Percentiles rank a stretch among this genome's conserved stretches.
These are phyloP conservation scores for Triplophysa tibetana DNA, from an alignment of 2,113 vertebrate species.

Conservation along the genomic window DNA sequence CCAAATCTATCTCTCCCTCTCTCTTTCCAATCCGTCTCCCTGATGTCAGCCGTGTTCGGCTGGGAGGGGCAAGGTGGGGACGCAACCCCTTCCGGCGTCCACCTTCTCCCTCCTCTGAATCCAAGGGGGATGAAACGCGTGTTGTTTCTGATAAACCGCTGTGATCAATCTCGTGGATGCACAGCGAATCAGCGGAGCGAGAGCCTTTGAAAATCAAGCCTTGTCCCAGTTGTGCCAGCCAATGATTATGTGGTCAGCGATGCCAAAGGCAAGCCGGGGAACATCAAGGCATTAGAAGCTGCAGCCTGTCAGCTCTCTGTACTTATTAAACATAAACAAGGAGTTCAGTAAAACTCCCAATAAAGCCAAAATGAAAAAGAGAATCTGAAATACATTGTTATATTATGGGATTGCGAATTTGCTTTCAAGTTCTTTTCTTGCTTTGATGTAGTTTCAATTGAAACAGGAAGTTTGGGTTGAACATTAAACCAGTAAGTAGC, in stretches of 20 bases:
- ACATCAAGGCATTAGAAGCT: constrained; percentile 77
- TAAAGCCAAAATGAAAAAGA: constrained; percentile 44
- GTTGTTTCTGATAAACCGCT: constrained; percentile 82
- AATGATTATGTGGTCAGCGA: constrained; percentile 80
- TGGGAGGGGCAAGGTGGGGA: constrained; percentile 68
- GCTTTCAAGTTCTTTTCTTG: no score
- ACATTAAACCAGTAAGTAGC: no score
- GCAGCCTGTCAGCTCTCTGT: constrained; percentile 72
- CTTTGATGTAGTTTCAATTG: no score
- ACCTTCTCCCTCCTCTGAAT: constrained; percentile 66
- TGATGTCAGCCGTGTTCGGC: constrained; percentile 60
- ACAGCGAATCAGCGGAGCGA: constrained; percentile 76
- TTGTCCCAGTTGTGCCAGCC: constrained; percentile 76
- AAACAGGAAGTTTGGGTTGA: no score
- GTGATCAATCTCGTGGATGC: constrained; percentile 81
- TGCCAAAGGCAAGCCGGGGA: constrained; percentile 73
- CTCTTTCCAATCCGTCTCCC: constrained; percentile 53
- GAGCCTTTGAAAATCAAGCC: constrained; percentile 81
- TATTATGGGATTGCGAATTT: no score
- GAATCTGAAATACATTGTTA: background rate
- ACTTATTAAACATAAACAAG: constrained; percentile 77
- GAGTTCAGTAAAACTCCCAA: constrained; percentile 63
- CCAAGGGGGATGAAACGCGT: constrained; percentile 73
- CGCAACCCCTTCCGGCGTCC: constrained; percentile 68
- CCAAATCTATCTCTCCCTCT: constrained; percentile 51